These are phyloP conservation scores for Chaetodon trifascialis DNA, from an alignment of 2,113 vertebrate genomes.

Conservation along the genomic window DNA sequence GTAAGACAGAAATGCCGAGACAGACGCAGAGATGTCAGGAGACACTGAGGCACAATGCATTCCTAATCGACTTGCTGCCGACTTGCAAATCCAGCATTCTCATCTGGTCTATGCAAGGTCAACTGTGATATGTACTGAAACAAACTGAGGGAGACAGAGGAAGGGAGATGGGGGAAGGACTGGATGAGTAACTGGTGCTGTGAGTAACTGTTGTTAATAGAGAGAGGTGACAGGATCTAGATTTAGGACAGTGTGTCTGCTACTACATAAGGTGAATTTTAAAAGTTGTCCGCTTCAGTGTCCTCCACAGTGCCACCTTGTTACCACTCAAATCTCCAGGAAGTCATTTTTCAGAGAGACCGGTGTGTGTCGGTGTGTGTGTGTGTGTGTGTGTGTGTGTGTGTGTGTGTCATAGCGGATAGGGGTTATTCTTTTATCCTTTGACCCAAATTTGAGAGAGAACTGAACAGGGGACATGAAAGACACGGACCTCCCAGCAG, in stretches of 20 bases:
- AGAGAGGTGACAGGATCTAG: constrained; percentile 58
- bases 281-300: constrained; percentile 53
- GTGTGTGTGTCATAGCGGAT: constrained; percentile 49
- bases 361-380: constrained; percentile 40
- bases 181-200: constrained; percentile 58
- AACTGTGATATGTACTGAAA: constrained; percentile 62
- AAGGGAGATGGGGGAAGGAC: constrained; percentile 37
- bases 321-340: constrained; percentile 59
- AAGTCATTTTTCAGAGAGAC: constrained; percentile 72
- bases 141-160: constrained; percentile 56
- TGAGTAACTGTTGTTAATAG: constrained; percentile 63
- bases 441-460: constrained; percentile 80
- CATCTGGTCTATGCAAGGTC: constrained; percentile 63
- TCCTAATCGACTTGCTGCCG: constrained; percentile 70
- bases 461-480: constrained; percentile 77
- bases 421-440: constrained; percentile 77
- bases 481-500: constrained; percentile 75
- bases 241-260: constrained; percentile 60
- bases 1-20: constrained; percentile 45
- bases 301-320: constrained; percentile 67
- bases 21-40: constrained; percentile 63
- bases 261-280: constrained; percentile 59
- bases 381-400: constrained; percentile 54
- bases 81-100: constrained; percentile 71
- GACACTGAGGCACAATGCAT: constrained; percentile 51